A percentile compares a stretch with the other conserved stretches of the same genome.
phyloP scores from a whole-genome alignment of 2,113 vertebrate species.

The Ibidorhyncha struthersii region DNA sequence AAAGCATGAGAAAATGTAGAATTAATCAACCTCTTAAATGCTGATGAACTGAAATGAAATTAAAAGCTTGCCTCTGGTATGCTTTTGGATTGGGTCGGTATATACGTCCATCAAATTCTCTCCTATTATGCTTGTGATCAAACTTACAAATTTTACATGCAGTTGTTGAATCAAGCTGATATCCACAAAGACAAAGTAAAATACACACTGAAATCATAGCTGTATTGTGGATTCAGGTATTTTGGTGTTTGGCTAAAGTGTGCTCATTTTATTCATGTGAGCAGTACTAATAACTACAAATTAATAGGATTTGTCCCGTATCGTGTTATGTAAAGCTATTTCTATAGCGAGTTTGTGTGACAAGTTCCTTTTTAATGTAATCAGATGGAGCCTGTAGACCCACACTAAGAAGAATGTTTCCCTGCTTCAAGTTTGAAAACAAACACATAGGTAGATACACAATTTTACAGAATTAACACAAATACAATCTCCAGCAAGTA shows the following conservation, averaged over 20 bases:
- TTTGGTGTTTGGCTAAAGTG: background rate
- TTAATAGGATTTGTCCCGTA: background rate
- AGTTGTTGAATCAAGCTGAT: background rate
- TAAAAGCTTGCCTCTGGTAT: background rate
- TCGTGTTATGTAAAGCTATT: background rate
- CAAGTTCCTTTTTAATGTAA: background rate
- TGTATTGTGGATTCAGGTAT: background rate
- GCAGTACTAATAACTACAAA: background rate
- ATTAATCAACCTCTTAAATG: background rate
- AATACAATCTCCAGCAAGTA: background rate
- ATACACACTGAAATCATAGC: background rate
- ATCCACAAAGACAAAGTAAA: background rate
- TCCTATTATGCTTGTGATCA: background rate
- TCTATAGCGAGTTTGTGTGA: background rate
- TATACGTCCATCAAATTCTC: background rate
- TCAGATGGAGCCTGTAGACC: background rate
- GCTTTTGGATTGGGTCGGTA: background rate
- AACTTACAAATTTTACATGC: fast-evolving
- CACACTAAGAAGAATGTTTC: background rate
- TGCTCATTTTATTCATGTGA: background rate
- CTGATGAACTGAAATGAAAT: background rate
- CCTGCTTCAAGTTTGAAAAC: background rate
- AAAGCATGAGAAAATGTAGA: background rate
- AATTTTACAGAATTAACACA: background rate
- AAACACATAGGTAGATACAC: background rate